These are phyloP conservation scores for Melieria crassipennis DNA, from an alignment of 2,888 invertebrate genomes.

Conservation along the genomic window DNA sequence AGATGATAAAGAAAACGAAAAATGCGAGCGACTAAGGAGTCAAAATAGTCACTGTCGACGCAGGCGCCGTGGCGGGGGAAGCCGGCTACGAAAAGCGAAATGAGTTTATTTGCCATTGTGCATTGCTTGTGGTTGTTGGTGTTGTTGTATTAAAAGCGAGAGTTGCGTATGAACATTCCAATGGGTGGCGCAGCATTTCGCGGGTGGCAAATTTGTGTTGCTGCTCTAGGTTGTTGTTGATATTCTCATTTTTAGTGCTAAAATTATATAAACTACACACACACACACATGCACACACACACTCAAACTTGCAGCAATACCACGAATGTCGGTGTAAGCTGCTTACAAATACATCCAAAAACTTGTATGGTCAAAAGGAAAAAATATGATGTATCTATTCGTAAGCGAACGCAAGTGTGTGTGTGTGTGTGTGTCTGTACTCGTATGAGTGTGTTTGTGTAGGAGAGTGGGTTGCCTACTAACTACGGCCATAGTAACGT, in stretches of 20 bases:
- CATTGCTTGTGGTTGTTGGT: conserved; percentile 4
- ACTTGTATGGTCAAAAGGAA: conserved; percentile 35
- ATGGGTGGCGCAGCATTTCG: conserved; percentile 7
- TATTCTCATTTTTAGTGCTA: conserved; percentile 11
- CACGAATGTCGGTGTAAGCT: conserved; percentile 41
- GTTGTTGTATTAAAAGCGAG: conserved; percentile 4
- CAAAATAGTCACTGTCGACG: not conserved
- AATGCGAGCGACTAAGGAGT: not conserved
- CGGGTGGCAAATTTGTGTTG: conserved; percentile 1
- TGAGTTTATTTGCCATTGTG: conserved; percentile 13
- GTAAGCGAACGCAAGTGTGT: conserved; percentile 26
- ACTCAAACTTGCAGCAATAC: conserved; percentile 39
- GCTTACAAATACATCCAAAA: conserved; percentile 30
- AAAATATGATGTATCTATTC: conserved; percentile 38
- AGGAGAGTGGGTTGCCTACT: not conserved
- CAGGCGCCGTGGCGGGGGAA: not conserved
- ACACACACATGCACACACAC: conserved; percentile 14
- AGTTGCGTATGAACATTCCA: conserved; percentile 7
- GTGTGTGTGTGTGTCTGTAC: conserved; percentile 33
- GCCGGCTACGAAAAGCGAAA: conserved; percentile 5
- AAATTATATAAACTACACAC: conserved; percentile 20
- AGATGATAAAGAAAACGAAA: not conserved
- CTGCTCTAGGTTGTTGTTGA: not conserved
- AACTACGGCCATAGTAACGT: not conserved
- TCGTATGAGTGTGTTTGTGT: conserved; percentile 44